Conservation (phyloP, 2,797 vertebrate genomes). For the Cryptoprocta ferox region DNA sequence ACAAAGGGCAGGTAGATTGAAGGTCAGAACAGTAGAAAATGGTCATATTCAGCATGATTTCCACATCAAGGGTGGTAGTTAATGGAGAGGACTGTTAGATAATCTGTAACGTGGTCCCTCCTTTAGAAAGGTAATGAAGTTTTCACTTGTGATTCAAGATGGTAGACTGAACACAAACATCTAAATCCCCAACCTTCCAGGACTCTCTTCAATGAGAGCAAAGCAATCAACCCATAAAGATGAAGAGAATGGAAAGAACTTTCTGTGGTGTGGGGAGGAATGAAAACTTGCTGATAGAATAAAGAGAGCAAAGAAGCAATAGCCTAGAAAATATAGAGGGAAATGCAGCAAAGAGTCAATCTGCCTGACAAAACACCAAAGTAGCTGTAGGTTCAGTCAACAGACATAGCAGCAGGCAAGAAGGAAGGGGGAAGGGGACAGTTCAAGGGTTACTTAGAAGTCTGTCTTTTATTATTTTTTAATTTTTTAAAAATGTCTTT, state of each 20-base stretch:
- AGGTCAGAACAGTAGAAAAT: not conserved
- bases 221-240: not conserved
- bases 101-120: not conserved
- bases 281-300: not conserved
- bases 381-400: not conserved
- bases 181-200: not conserved
- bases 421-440: accelerated
- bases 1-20: not conserved
- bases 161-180: not conserved
- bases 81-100: not conserved
- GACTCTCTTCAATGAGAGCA: not conserved
- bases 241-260: not conserved
- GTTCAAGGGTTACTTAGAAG: not conserved
- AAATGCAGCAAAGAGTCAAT: not conserved
- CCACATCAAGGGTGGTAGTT: not conserved
- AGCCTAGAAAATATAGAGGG: not conserved
- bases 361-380: not conserved
- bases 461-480: not conserved
- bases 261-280: constrained; percentile 13
- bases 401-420: not conserved
- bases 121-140: constrained; percentile 6
- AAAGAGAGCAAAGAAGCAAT: not conserved
- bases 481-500: too few species aligned
- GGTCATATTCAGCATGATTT: not conserved
- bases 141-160: not conserved